phyloP scores from a whole-genome alignment of 2,797 vertebrate species.

The Danio jaintianensis region DNA sequence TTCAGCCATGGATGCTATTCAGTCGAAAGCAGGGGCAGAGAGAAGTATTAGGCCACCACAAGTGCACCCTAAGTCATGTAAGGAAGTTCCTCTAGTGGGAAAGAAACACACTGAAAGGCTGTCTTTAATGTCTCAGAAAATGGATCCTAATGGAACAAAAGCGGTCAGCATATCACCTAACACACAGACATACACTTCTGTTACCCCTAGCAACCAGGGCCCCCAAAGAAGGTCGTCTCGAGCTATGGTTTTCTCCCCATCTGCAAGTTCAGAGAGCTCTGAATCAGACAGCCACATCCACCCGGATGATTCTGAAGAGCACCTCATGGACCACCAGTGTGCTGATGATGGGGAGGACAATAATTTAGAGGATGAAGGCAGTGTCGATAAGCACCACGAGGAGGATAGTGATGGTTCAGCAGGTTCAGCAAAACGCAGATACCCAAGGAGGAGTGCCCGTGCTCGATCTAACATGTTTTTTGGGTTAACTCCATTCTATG shows the following conservation, averaged over 20 bases:
- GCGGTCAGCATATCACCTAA: conserved; percentile 69
- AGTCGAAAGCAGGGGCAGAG: conserved; percentile 70
- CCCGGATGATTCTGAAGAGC: conserved; percentile 70
- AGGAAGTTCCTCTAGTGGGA: conserved; percentile 79
- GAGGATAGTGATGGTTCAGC: conserved; percentile 85
- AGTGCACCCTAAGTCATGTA: conserved; percentile 74
- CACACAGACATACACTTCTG: conserved; percentile 70
- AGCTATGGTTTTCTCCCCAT: conserved; percentile 74
- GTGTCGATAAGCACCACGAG: conserved; percentile 86
- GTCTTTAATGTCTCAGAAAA: conserved; percentile 82
- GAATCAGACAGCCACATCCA: conserved; percentile 78
- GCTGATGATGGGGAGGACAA: conserved; percentile 74
- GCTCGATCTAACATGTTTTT: conserved; percentile 99
- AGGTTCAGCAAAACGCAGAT: conserved; percentile 92
- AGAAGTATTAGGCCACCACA: conserved; percentile 70
- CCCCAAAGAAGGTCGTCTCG: conserved; percentile 66
- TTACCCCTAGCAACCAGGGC: conserved; percentile 70
- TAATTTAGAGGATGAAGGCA: conserved; percentile 67
- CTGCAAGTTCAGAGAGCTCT: conserved; percentile 80
- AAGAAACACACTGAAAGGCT: conserved; percentile 85
- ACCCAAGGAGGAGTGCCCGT: conserved; percentile 94
- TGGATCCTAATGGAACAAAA: conserved; percentile 83
- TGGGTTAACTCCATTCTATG: conserved; percentile 95
- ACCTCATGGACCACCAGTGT: conserved; percentile 63
- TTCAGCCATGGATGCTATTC: conserved; percentile 73